These are phyloP conservation scores for Protobothrops flavoviridis DNA, from an alignment of 2,113 vertebrate genomes.

Conservation along the genomic window DNA sequence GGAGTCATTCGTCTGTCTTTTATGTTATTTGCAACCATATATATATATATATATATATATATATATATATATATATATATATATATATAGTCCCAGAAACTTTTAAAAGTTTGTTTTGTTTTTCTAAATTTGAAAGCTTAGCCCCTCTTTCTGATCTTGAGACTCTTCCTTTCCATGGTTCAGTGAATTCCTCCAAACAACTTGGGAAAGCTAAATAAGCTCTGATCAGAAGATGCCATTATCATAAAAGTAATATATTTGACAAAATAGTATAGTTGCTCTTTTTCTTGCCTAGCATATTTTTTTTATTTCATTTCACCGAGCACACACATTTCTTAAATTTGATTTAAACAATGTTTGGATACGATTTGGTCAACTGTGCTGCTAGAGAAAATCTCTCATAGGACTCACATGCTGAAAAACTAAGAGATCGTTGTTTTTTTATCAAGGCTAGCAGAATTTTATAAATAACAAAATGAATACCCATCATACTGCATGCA, in stretches of 20 bases:
- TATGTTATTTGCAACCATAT: too few relatives aligned
- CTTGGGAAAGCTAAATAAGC: neutral
- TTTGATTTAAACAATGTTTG: neutral
- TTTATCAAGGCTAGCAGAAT: neutral
- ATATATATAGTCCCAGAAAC: neutral
- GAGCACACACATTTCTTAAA: neutral
- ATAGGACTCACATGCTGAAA: neutral
- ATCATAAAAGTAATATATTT: slow-evolving; percentile 23
- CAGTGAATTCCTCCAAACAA: neutral
- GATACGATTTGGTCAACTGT: neutral
- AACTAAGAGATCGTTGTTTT: neutral
- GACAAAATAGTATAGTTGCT: neutral
- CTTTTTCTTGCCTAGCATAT: neutral
- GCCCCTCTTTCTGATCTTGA: neutral
- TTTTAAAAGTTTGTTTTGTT: neutral
- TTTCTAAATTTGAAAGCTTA: neutral
- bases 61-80: too few relatives aligned
- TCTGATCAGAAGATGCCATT: neutral
- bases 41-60: too few relatives aligned
- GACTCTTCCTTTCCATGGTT: neutral
- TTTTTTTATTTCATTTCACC: neutral
- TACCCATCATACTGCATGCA: neutral
- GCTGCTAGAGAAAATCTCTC: neutral
- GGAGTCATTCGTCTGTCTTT: too few relatives aligned
- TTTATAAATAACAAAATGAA: neutral